Evolutionary conservation across 1,140 invertebrate genomes (phyloP).

Genomic region (Tetragonula clypearis): DNA sequence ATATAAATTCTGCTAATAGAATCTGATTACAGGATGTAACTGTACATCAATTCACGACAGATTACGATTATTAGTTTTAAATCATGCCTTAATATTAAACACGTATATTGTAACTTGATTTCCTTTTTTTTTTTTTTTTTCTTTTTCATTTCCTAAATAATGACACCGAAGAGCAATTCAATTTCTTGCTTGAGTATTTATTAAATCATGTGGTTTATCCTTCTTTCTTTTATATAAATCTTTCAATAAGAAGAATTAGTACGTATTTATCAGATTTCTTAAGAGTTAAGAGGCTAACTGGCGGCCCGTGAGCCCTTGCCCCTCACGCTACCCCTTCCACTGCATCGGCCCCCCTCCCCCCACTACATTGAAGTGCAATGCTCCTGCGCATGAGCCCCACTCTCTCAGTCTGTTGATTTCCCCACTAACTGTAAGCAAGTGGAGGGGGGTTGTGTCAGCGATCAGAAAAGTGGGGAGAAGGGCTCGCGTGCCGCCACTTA

Average conservation of each 20-base stretch:
- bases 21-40: slow-evolving; percentile 29
- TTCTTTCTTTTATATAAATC: neutral
- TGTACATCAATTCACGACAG: slow-evolving; percentile 33
- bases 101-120: neutral
- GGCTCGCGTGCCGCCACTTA: too few relatives aligned
- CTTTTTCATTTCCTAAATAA: slow-evolving; percentile 11
- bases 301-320: too few relatives aligned
- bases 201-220: neutral
- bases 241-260: neutral
- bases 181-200: neutral
- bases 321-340: too few relatives aligned
- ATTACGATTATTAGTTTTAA: slow-evolving; percentile 12
- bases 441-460: too few relatives aligned
- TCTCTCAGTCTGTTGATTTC: too few relatives aligned
- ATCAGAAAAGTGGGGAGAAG: too few relatives aligned
- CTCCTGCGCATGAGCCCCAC: too few relatives aligned
- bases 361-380: too few relatives aligned
- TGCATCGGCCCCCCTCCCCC: too few relatives aligned
- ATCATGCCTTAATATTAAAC: slow-evolving; percentile 22
- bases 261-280: neutral
- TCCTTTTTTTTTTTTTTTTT: neutral
- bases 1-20: slow-evolving; percentile 35
- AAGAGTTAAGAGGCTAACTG: too few relatives aligned
- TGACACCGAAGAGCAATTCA: neutral
- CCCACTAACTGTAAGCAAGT: too few relatives aligned